Percentiles rank a stretch among this genome's conserved stretches.
phyloP scores from a whole-genome alignment of 2,113 vertebrate genomes.

The Rhinoptilus africanus region DNA sequence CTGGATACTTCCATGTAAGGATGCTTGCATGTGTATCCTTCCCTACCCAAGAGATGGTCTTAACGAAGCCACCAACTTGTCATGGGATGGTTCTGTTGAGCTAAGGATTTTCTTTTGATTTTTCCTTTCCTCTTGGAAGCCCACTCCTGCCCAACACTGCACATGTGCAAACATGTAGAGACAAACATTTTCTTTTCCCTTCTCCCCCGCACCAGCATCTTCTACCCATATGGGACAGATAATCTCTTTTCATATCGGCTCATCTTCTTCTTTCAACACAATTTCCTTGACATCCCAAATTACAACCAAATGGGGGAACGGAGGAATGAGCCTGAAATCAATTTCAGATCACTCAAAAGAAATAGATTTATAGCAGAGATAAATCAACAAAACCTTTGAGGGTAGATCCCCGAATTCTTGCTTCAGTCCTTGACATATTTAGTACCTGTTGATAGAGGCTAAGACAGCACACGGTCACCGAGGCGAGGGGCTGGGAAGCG shows the following conservation, averaged over 20 bases:
- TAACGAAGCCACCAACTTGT: neutral
- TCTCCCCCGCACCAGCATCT: slow-evolving; percentile 23
- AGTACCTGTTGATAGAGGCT: slow-evolving; percentile 12
- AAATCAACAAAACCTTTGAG: slow-evolving; percentile 44
- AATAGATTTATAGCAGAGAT: slow-evolving; percentile 22
- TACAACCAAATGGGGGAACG: slow-evolving; percentile 32
- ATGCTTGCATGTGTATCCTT: neutral
- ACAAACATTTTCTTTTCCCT: slow-evolving; percentile 37
- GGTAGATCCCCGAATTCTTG: slow-evolving; percentile 17
- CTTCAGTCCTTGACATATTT: neutral
- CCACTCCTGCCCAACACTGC: neutral
- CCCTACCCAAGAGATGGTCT: neutral
- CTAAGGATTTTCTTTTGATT: neutral
- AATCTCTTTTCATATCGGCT: slow-evolving; percentile 18
- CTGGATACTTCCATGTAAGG: neutral
- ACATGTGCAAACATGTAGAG: slow-evolving; percentile 21
- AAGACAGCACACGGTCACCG: neutral
- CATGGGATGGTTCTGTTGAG: neutral
- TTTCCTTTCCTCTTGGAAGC: neutral
- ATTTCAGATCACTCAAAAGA: neutral
- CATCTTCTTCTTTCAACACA: slow-evolving; percentile 33
- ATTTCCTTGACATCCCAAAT: slow-evolving; percentile 54
- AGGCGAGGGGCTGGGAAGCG: neutral
- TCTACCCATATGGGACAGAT: slow-evolving; percentile 47
- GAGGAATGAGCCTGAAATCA: slow-evolving; percentile 39